phyloP scores from a whole-genome alignment of 2,113 vertebrate genomes.

The Willisornis vidua region DNA sequence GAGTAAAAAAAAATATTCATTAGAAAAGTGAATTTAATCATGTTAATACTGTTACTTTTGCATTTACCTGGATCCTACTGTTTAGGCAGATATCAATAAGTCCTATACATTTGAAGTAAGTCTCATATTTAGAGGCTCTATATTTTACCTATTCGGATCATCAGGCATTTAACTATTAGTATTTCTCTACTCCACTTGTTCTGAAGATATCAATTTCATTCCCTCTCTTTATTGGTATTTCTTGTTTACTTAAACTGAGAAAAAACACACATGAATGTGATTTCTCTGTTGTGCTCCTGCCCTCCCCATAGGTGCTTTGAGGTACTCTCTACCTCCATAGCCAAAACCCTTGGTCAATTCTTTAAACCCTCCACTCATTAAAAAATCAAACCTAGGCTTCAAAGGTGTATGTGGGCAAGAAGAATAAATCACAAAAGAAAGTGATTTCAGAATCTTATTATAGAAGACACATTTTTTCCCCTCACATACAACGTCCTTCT shows the following conservation, averaged over 20 bases:
- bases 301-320: background rate
- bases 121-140: background rate
- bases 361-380: background rate
- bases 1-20: background rate
- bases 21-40: background rate
- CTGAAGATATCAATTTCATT: background rate
- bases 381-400: background rate
- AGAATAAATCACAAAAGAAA: background rate
- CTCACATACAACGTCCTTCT: background rate
- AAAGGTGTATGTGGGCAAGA: background rate
- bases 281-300: background rate
- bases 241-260: background rate
- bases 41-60: background rate
- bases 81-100: background rate
- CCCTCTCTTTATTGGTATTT: background rate
- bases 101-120: background rate
- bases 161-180: background rate
- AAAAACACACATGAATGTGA: background rate
- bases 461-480: background rate
- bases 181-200: background rate
- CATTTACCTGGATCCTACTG: background rate
- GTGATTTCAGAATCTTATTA: background rate
- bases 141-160: background rate
- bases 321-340: background rate
- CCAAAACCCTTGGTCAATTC: background rate